These are phyloP conservation scores for Montipora cactus DNA, from an alignment of 64 coral and sea anemone genomes.

Conservation along the genomic window DNA sequence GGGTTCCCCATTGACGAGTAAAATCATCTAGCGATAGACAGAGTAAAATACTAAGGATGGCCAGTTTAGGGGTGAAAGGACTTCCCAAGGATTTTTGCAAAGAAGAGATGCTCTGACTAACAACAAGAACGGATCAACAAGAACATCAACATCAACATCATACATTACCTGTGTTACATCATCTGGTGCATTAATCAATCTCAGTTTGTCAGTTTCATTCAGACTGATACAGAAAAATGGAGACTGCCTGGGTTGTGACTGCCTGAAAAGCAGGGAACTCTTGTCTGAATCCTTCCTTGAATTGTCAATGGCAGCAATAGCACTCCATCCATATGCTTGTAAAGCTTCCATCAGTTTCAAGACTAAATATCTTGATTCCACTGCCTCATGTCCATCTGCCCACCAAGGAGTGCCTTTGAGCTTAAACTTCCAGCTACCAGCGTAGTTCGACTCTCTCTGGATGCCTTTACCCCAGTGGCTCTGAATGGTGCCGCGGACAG, in stretches of 20 bases:
- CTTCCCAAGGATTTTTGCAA: no score
- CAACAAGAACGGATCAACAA: no score
- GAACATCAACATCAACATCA: neutral
- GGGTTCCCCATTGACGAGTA: no score
- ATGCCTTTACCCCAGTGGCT: slow-evolving; percentile 56
- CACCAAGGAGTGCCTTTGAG: slow-evolving; percentile 72
- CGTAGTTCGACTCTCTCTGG: slow-evolving; percentile 54
- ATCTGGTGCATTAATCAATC: slow-evolving; percentile 87
- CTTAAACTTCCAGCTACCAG: slow-evolving; percentile 75
- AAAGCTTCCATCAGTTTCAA: slow-evolving; percentile 50
- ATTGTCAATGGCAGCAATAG: slow-evolving; percentile 24
- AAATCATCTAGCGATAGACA: no score
- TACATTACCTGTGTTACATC: neutral
- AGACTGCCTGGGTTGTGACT: slow-evolving; percentile 59
- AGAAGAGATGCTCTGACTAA: no score
- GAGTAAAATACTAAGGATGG: no score
- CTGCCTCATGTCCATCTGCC: slow-evolving; percentile 62
- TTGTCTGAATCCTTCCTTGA: slow-evolving; percentile 58
- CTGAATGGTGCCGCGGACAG: slow-evolving; percentile 37
- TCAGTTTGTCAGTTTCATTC: slow-evolving; percentile 82
- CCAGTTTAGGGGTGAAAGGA: no score
- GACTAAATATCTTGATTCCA: slow-evolving; percentile 49
- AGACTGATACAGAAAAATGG: slow-evolving; percentile 82
- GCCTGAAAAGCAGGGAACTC: slow-evolving; percentile 78
- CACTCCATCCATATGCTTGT: slow-evolving; percentile 31